phyloP scores from a whole-genome alignment of 2,888 invertebrate genomes.

The Amiota communis region DNA sequence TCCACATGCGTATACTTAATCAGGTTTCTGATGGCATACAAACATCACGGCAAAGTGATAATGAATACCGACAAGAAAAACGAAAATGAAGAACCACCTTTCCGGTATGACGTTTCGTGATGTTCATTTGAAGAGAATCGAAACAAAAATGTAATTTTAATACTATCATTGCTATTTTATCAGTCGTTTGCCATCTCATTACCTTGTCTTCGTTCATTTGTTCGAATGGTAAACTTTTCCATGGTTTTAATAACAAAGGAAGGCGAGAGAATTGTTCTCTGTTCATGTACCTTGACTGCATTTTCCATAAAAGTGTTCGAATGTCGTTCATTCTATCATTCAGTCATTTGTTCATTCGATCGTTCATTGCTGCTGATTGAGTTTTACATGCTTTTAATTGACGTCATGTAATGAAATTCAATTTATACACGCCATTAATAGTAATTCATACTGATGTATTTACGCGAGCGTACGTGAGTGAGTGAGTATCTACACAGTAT shows the following conservation, averaged over 20 bases:
- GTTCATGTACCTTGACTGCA: slow-evolving; percentile 48
- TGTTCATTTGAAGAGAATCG: background rate
- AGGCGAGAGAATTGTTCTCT: slow-evolving; percentile 1
- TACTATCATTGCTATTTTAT: slow-evolving; percentile 58
- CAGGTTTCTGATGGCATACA: too few relatives aligned
- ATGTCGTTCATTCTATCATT: background rate
- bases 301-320: slow-evolving; percentile 57
- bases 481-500: slow-evolving; percentile 1
- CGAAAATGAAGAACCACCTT: too few relatives aligned
- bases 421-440: slow-evolving; percentile 65
- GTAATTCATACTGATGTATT: slow-evolving; percentile 57
- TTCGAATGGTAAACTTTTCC: slow-evolving; percentile 4
- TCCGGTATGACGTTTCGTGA: too few relatives aligned
- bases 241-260: slow-evolving; percentile 14
- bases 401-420: slow-evolving; percentile 70
- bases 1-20: too few relatives aligned
- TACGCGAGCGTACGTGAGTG: background rate
- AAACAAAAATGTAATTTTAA: slow-evolving; percentile 46
- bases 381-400: slow-evolving; percentile 71
- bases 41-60: too few relatives aligned
- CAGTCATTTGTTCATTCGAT: background rate
- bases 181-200: slow-evolving; percentile 69
- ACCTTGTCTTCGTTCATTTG: slow-evolving; percentile 43
- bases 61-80: too few relatives aligned
- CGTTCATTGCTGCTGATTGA: slow-evolving; percentile 58